Evolutionary conservation across 2,113 vertebrate genomes (phyloP), one percentile per base, ranked within the genome.

Genomic region (Camelus dromedarius): DNA sequence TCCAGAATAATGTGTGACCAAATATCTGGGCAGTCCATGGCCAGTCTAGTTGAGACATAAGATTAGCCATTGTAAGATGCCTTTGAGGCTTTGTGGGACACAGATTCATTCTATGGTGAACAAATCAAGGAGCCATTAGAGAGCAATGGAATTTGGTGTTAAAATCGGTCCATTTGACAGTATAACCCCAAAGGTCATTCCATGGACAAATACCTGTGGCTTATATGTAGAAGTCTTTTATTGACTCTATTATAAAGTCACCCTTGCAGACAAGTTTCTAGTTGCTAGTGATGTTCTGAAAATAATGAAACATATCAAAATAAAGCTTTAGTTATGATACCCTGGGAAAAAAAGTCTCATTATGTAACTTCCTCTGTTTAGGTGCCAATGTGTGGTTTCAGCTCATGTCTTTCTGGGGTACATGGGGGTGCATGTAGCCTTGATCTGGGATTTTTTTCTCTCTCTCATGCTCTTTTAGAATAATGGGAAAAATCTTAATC

Each of bases 231-330:
- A 79, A n/a, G 30, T 75, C 18, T 94, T 98, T 98, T 98, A 97
- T 96, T 98, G 90, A 92, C 86, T 93, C 54, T 97, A 66, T 95
- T 97, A 97, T 81, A 83, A 92, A 98, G 70, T 97, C 18, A 96
- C 97, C 95, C 97, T 97, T 98, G 97, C 97, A 73, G 98, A 97
- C 50, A 97, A 87, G 97, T 98, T 99, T 98, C 96, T 97, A 97
- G 97, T 98, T 98, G 97, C 88, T 96, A 97, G 80, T 98, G 93
- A 95, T 97, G 97, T 97, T 98, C 94, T 98, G 94, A 97, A 88
- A 73, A 94, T 89, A 85, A 93, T 66, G 84, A 88, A 91, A 92
- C 42, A 72, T 46, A 24, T 70, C 79, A 84, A 30, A 95, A 96
- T 97, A 97, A 96, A 97, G 48, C 52, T 86, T 92, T 64, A 46